Evolutionary conservation across 1,140 invertebrate species (phyloP).

Genomic region (Rhyzopertha dominica): DNA sequence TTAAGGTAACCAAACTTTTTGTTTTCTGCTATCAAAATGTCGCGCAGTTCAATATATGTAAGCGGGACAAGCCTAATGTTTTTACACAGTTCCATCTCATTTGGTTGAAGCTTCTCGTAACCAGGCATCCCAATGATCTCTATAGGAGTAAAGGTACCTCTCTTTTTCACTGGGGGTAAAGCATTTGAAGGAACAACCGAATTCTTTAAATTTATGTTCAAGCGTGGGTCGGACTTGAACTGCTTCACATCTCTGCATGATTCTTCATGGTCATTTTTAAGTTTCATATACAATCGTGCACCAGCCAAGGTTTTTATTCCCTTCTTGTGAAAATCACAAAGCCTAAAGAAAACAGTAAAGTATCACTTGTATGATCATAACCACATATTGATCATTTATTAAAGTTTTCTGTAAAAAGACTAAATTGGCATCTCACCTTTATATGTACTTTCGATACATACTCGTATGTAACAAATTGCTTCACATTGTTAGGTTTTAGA

Average conservation of each 20-base stretch:
- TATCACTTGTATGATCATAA: too few relatives aligned
- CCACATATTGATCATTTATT: too few relatives aligned
- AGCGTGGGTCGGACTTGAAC: conserved; percentile 30
- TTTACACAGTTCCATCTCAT: conserved; percentile 74
- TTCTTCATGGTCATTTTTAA: conserved; percentile 57
- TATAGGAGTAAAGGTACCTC: conserved; percentile 56
- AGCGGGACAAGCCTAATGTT: conserved; percentile 66
- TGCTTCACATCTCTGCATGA: conserved; percentile 50
- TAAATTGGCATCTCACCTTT: too few relatives aligned
- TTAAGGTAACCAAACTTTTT: conserved; percentile 63
- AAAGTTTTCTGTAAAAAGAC: too few relatives aligned
- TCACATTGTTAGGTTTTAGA: too few relatives aligned
- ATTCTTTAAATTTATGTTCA: conserved; percentile 37
- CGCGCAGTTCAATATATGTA: conserved; percentile 73
- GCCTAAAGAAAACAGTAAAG: conserved; percentile 32
- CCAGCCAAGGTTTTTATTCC: conserved; percentile 65
- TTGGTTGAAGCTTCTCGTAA: conserved; percentile 66
- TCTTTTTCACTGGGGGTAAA: conserved; percentile 19
- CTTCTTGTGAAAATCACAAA: conserved; percentile 64
- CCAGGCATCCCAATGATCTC: conserved; percentile 73
- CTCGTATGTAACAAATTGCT: too few relatives aligned
- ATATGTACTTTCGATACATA: too few relatives aligned
- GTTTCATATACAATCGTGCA: conserved; percentile 60
- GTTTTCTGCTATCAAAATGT: conserved; percentile 68
- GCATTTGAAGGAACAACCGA: conserved; percentile 17